Evolutionary conservation across 2,888 invertebrate species (phyloP).

Genomic region (Conops quadrifasciatus): DNA sequence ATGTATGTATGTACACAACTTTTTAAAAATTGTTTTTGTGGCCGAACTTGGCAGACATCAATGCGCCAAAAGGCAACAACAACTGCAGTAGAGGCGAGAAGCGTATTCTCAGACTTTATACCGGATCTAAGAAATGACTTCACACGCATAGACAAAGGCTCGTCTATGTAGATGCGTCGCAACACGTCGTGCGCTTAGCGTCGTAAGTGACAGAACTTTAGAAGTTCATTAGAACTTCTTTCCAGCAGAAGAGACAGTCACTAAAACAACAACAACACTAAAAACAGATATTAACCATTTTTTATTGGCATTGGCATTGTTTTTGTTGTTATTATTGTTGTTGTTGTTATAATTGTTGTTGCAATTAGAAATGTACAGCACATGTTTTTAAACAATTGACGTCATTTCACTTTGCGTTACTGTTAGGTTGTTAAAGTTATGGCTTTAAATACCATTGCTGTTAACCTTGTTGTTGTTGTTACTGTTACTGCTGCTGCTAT

Average conservation of each 20-base stretch:
- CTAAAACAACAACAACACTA: not conserved
- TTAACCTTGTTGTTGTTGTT: not conserved
- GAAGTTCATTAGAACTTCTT: no score
- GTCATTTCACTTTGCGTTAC: not conserved
- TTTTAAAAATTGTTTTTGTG: conserved; percentile 4
- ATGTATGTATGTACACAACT: no score
- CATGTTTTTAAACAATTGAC: not conserved
- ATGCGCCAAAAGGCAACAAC: conserved; percentile 20
- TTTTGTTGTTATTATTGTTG: not conserved
- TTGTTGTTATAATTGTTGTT: not conserved
- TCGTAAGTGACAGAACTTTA: no score
- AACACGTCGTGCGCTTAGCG: no score
- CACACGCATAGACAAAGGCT: no score
- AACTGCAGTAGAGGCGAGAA: not conserved
- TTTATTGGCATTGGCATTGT: not conserved
- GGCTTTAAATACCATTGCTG: not conserved
- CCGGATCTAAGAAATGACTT: no score
- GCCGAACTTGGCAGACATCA: conserved; percentile 20
- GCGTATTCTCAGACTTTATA: no score
- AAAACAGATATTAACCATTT: not conserved
- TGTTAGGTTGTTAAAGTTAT: not conserved
- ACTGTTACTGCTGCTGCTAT: not conserved
- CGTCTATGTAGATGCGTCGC: no score
- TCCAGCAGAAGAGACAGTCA: no score
- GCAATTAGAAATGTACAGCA: conserved; percentile 14